Conservation (phyloP, 2,888 invertebrate genomes). For the Portevinia maculata region DNA sequence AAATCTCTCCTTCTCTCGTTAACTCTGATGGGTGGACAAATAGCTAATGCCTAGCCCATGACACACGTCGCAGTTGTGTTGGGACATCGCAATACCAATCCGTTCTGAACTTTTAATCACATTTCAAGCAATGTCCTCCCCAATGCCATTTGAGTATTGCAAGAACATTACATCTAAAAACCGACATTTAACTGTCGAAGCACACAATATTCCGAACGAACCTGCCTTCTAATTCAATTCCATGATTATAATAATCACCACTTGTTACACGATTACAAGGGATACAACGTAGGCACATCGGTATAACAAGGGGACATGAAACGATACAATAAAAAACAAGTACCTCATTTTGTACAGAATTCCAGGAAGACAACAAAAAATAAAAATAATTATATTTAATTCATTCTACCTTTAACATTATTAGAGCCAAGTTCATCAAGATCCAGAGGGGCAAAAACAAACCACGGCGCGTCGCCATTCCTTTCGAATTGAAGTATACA, state of each 20-base stretch:
- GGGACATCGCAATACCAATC: not conserved
- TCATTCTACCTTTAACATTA: conserved; percentile 65
- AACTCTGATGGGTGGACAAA: too few species aligned
- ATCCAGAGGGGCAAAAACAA: conserved; percentile 11
- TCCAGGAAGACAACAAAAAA: conserved; percentile 22
- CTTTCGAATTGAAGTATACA: conserved; percentile 30
- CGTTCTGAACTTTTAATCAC: not conserved
- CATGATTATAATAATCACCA: conserved; percentile 31
- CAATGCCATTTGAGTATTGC: conserved; percentile 24
- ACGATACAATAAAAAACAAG: conserved; percentile 18
- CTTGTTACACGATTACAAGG: conserved; percentile 10
- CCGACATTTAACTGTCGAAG: conserved; percentile 8
- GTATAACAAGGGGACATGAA: not conserved
- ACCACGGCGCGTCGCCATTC: conserved; percentile 25
- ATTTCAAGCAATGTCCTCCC: conserved; percentile 1
- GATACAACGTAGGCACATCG: conserved; percentile 9
- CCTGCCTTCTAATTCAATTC: conserved; percentile 10
- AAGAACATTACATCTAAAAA: conserved; percentile 16
- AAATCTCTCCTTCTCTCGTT: too few species aligned
- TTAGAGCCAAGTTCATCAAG: conserved; percentile 62
- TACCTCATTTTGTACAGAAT: not conserved
- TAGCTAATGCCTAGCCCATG: too few species aligned
- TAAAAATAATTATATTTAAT: conserved; percentile 46
- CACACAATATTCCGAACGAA: not conserved
- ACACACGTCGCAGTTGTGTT: not conserved